Percentiles rank a stretch among this genome's conserved stretches.
Evolutionary conservation across 2,113 vertebrate genomes (phyloP).

Genomic region (Trematocara stigmaticum): DNA sequence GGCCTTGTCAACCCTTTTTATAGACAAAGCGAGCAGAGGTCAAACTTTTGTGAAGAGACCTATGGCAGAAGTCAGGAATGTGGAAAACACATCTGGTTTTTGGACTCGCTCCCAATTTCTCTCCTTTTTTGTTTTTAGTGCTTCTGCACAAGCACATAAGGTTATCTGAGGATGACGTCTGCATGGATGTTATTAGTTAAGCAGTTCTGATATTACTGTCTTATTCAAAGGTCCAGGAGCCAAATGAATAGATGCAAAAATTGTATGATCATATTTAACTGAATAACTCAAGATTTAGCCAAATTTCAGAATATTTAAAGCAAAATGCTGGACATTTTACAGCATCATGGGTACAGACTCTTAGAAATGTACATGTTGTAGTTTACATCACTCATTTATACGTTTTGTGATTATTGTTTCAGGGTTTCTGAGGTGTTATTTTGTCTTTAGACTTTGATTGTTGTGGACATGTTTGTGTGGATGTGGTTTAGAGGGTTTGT

Average conservation of each 20-base stretch:
- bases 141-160: background rate
- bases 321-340: background rate
- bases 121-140: background rate
- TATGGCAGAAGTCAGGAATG: slow-evolving; percentile 50
- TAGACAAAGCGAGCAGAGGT: slow-evolving; percentile 40
- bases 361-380: background rate
- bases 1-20: slow-evolving; percentile 46
- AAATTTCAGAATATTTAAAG: background rate
- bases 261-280: background rate
- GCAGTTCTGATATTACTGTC: background rate
- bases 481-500: background rate
- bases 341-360: background rate
- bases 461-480: background rate
- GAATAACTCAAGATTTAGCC: background rate
- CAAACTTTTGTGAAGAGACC: slow-evolving; percentile 29
- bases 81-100: slow-evolving; percentile 10
- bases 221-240: background rate
- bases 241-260: background rate
- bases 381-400: background rate
- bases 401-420: background rate
- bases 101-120: background rate
- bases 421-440: background rate
- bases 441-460: background rate
- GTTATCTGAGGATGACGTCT: background rate
- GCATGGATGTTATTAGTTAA: background rate